phyloP scores from a whole-genome alignment of 2,888 invertebrate species.

The Atethmia centrago region DNA sequence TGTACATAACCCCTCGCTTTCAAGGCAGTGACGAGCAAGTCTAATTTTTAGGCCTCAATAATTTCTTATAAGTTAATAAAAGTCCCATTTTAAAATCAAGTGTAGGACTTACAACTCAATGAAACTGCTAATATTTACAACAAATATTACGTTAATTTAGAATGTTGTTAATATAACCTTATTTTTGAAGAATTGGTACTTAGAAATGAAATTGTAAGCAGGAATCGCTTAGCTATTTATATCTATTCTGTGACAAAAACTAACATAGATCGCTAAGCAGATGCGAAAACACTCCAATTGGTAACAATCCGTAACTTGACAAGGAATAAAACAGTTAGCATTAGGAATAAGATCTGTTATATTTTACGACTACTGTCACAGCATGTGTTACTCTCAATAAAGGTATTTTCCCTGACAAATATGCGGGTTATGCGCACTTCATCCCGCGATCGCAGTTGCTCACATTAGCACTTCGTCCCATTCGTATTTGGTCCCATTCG shows the following conservation, averaged over 20 bases:
- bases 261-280: constrained; percentile 13
- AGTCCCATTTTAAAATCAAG: constrained; percentile 8
- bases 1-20: constrained; percentile 39
- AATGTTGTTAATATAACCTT: constrained; percentile 10
- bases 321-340: constrained; percentile 19
- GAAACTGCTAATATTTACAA: constrained; percentile 38
- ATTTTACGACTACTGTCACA: constrained; percentile 34
- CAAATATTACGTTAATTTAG: constrained; percentile 24
- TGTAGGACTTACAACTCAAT: constrained; percentile 13
- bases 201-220: constrained; percentile 19
- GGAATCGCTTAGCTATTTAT: constrained; percentile 11
- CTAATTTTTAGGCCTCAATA: constrained; percentile 45
- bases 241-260: not conserved
- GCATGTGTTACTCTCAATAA: constrained; percentile 21
- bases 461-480: too few species aligned
- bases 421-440: too few species aligned
- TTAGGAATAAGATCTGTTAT: constrained; percentile 27
- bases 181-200: constrained; percentile 22
- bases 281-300: constrained; percentile 5
- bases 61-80: constrained; percentile 6
- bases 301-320: constrained; percentile 12
- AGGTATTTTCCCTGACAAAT: constrained; percentile 7
- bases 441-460: too few species aligned
- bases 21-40: constrained; percentile 3
- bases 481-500: too few species aligned